These are phyloP conservation scores for Bedellia somnulentella DNA, from an alignment of 2,888 invertebrate species.

Conservation along the genomic window DNA sequence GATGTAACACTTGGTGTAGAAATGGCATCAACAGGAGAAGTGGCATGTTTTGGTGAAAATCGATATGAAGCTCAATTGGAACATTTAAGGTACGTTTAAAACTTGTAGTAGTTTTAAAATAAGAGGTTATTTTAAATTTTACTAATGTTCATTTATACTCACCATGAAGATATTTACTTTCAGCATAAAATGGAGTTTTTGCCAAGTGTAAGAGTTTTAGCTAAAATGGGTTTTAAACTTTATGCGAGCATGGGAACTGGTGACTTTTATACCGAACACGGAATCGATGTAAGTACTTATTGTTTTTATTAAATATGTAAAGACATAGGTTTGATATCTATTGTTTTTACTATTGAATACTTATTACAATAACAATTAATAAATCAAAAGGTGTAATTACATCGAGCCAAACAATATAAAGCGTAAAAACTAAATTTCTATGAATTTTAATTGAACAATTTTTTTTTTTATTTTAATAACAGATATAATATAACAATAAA, in stretches of 20 bases:
- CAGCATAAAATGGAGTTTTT: constrained; percentile 92
- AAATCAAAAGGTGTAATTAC: not conserved
- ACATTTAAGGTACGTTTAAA: constrained; percentile 80
- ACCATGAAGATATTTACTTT: constrained; percentile 20
- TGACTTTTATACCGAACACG: constrained; percentile 94
- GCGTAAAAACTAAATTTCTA: too few relatives aligned
- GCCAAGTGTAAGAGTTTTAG: constrained; percentile 77
- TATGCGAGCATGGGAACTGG: constrained; percentile 99
- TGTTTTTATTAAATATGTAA: not conserved
- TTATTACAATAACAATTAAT: not conserved
- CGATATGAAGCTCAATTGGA: constrained; percentile 97
- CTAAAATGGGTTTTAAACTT: constrained; percentile 91
- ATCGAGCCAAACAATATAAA: too few relatives aligned
- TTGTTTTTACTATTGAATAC: not conserved
- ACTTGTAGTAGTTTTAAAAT: not conserved
- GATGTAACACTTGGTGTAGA: constrained; percentile 98
- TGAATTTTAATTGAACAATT: too few relatives aligned
- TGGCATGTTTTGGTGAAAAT: constrained; percentile 99
- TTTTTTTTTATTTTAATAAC: too few relatives aligned
- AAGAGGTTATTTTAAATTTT: too few relatives aligned
- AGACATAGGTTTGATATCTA: not conserved
- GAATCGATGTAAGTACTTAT: constrained; percentile 72
- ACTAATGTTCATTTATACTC: too few relatives aligned
- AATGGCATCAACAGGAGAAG: constrained; percentile 99
- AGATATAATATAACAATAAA: too few relatives aligned